Evolutionary conservation across 2,113 vertebrate species (phyloP).

Genomic region (Gavialis gangeticus): DNA sequence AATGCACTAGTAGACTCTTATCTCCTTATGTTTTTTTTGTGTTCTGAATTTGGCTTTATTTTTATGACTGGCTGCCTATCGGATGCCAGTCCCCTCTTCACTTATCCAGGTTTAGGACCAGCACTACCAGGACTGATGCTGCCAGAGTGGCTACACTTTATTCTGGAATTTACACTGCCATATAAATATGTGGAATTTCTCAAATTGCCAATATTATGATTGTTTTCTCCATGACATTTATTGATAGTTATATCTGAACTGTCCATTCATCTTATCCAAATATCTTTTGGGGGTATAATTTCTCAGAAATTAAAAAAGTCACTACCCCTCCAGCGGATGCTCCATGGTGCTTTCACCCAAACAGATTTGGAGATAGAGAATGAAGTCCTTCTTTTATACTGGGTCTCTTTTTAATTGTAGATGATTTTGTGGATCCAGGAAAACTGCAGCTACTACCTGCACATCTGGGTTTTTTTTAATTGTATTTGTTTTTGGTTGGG

Average conservation of each 20-base stretch:
- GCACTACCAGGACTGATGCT: no score
- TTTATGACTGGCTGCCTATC: no score
- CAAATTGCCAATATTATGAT: neutral
- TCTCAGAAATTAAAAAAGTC: neutral
- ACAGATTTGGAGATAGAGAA: neutral
- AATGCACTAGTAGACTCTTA: no score
- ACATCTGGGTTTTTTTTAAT: neutral
- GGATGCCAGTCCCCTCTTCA: no score
- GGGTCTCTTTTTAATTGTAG: neutral
- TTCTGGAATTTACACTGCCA: no score
- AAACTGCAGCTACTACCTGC: neutral
- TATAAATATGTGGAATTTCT: no score
- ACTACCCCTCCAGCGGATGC: neutral
- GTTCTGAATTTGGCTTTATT: no score
- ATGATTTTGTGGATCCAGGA: neutral
- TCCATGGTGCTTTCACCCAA: neutral
- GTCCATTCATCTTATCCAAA: neutral
- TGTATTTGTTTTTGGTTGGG: neutral
- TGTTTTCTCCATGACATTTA: neutral
- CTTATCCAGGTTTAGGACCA: no score
- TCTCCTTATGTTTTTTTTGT: no score
- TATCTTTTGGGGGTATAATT: neutral
- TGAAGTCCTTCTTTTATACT: neutral
- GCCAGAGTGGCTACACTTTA: no score
- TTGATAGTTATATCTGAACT: neutral